Conservation (phyloP, 2,888 invertebrate species). For the Rotaria magnacalcarata region DNA sequence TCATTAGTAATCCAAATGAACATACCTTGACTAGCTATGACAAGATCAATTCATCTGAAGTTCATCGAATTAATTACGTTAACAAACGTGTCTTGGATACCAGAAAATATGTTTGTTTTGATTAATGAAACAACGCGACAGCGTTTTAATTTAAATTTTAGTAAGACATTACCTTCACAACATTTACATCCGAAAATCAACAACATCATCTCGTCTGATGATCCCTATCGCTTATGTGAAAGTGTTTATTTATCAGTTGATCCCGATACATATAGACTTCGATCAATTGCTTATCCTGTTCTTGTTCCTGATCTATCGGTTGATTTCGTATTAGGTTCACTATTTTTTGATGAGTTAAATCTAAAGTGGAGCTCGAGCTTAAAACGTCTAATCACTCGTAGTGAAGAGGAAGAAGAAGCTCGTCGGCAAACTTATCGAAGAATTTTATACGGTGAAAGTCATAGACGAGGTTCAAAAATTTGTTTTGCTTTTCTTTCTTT, state of each 20-base stretch:
- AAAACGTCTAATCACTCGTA: background rate
- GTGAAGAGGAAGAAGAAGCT: slow-evolving; percentile 17
- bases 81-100: slow-evolving; percentile 8
- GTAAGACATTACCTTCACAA: background rate
- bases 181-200: background rate
- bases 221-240: background rate
- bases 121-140: background rate
- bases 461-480: background rate
- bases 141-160: background rate
- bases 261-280: background rate
- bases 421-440: background rate
- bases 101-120: background rate
- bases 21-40: background rate
- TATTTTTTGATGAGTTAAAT: background rate
- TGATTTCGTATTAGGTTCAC: slow-evolving; percentile 4
- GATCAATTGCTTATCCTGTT: background rate
- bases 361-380: background rate
- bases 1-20: background rate
- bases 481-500: too few species aligned
- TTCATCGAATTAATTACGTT: background rate
- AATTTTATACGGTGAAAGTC: background rate
- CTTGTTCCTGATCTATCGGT: background rate
- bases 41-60: background rate
- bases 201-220: background rate
- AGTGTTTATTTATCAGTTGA: background rate